Evolutionary conservation across 2,797 vertebrate species (phyloP), one percentile per base, ranked within the genome.

Genomic region (Rallus crepitans): DNA sequence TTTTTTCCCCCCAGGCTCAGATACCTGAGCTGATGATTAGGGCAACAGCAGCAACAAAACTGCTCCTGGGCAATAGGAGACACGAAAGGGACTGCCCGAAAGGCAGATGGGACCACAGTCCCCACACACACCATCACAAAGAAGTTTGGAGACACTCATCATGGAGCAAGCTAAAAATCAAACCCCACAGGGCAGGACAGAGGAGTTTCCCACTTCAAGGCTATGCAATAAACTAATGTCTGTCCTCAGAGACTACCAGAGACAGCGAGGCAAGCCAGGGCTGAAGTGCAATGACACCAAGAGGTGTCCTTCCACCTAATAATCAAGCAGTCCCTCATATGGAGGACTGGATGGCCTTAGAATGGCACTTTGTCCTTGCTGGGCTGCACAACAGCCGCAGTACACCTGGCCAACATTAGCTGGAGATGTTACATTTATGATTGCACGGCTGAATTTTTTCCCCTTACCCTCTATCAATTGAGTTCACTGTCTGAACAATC

Each of bases 401-500:
- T 61, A 71, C 92, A 95, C 84, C 92, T 93, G 91, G 73, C 57
- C 87, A 89, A 6, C 72, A 60, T 91, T 93, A 92, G 82, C 90
- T 73, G 48, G 84, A 91, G 77, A 90, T 65, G 79, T 42, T 87
- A 56, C 82, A 76, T 85, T 90, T 93, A 93, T 64, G 56, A 96
- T 94, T 95, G 95, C 93, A 92, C 82, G 48, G 80, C 80, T 90
- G 86, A 77, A 89, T 91, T 89, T 66, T 28, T 16, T 48, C 31
- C 76, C 72, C 52, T 33, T 14, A 63, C 56, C 65, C 60, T 84
- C 93, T 70, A 83, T 77, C 30, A 88, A 84, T 75, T 77, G 19
- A 93, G 84, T 93, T 96, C 93, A 82, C 95, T 92, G 82, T 96
- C 94, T 97, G 92, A 97, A 91, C 50, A 39, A 97, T 97, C 96